Evolutionary conservation across 92 coral and sea anemone genomes (phyloP).

Genomic region (Ricordea florida): DNA sequence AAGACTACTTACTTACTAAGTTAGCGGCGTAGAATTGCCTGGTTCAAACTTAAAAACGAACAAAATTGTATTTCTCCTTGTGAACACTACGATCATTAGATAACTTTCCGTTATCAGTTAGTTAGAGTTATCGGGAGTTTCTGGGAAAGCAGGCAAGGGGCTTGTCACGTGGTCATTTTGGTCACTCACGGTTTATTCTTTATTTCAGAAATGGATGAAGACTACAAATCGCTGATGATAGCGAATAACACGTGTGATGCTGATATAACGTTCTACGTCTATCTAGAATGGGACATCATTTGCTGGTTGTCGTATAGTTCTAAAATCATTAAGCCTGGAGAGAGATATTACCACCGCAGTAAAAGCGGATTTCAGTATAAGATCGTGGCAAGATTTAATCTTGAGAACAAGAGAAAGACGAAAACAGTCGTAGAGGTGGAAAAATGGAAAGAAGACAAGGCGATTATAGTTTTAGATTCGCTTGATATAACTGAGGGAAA

Average conservation of each 20-base stretch:
- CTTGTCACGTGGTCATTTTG: too few relatives aligned
- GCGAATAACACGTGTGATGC: conserved; percentile 29
- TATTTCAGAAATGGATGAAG: not conserved
- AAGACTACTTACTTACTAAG: too few relatives aligned
- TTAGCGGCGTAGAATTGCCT: too few relatives aligned
- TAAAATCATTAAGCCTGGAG: conserved; percentile 19
- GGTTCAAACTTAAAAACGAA: too few relatives aligned
- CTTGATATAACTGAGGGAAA: conserved; percentile 16
- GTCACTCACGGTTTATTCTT: too few relatives aligned
- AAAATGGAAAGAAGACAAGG: conserved; percentile 18
- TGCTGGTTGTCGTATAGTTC: conserved; percentile 38
- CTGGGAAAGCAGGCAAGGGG: too few relatives aligned
- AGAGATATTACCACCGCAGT: conserved; percentile 12
- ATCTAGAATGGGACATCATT: not conserved
- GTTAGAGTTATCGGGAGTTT: too few relatives aligned
- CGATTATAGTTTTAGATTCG: not conserved
- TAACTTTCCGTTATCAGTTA: too few relatives aligned
- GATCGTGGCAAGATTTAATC: conserved; percentile 5
- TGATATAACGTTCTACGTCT: conserved; percentile 12
- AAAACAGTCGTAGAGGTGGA: not conserved
- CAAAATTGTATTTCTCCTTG: too few relatives aligned
- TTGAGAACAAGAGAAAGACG: not conserved
- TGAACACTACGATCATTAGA: too few relatives aligned
- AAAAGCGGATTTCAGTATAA: conserved; percentile 3
- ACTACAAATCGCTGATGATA: conserved; percentile 37